Evolutionary conservation across 1,140 invertebrate genomes (phyloP), one percentile per base, ranked within the genome.

Genomic region (Drosophila trapezifrons): DNA sequence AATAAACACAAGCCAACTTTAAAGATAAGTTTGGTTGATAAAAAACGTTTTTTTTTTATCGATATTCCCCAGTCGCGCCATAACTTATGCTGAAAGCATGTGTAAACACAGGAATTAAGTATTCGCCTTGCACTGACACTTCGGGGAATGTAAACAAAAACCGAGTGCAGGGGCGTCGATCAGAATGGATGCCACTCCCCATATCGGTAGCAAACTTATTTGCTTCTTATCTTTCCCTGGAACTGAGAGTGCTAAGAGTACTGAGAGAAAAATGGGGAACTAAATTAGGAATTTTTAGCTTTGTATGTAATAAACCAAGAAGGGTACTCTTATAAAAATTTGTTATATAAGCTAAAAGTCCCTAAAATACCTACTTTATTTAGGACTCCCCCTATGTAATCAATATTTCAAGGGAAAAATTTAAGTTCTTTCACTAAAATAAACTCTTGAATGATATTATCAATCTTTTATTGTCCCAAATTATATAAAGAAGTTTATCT

Each of bases 81-180:
- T 22, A 49, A 40, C 25, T 66, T 66, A 66, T 42, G 64, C 64
- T 67, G 20, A 49, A 37, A 38, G 13, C 43, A 32, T 37, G 18
- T 49, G 45, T 69, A 69, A 69, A 69, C 65, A 71, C 32, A 32
- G 22, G 58, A 64, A 67, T 67, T 65, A 65, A 67, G 18, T 63
- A 49, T 32, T 40, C 6, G 45, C 45, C 17, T 27, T 42, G 37
- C 37, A 51, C 62, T 43, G 65, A 52, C 65, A 51, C 37, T 45
- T 65, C 10, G 3, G 12, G 5, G 10, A 69, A 66, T 35, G 65
- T 69, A 69, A 69, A 69, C 60, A 69, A 69, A 51, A n/a, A 25
- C 12, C 22, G 29, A 42, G 8, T 27, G 45, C 45, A 67, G 63
- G 52, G 35, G 10, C 27, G 27, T 29, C 56, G 15, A 40, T 54